These are phyloP conservation scores for Rhynchomys soricoides DNA, from an alignment of 2,113 vertebrate species.

Conservation along the genomic window DNA sequence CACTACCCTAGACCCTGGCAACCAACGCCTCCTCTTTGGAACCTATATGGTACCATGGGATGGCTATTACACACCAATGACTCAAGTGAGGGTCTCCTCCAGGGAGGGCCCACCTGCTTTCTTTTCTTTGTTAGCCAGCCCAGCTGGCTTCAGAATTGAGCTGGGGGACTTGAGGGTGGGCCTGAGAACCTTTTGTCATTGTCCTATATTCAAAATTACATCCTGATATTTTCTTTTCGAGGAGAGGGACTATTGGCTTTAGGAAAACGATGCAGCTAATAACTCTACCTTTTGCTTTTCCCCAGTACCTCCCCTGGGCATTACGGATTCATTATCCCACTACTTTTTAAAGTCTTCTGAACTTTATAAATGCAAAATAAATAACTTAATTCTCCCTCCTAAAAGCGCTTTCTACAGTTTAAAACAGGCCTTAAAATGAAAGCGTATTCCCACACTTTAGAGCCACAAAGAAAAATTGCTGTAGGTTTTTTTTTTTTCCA, in stretches of 20 bases:
- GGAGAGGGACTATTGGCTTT: constrained; percentile 8
- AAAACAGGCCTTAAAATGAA: constrained; percentile 37
- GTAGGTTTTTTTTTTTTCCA: not conserved
- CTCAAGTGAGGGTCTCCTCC: not conserved
- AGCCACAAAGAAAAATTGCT: constrained; percentile 33
- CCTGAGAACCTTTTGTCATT: not conserved
- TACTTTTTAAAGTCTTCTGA: constrained; percentile 7
- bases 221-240: not conserved
- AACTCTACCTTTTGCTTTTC: not conserved
- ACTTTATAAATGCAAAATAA: constrained; percentile 21
- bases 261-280: not conserved
- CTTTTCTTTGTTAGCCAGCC: not conserved
- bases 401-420: constrained; percentile 14
- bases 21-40: not conserved
- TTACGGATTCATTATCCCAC: not conserved
- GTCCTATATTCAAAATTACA: not conserved
- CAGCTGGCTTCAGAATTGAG: not conserved
- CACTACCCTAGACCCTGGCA: not conserved
- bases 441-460: not conserved
- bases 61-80: no score
- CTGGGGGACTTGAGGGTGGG: not conserved
- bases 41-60: accelerated
- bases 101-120: accelerated
- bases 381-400: constrained; percentile 1
- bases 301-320: not conserved